A percentile compares a stretch with the other conserved stretches of the same genome.
Conservation (phyloP, 2,888 invertebrate species). For the Pomacea canaliculata region DNA sequence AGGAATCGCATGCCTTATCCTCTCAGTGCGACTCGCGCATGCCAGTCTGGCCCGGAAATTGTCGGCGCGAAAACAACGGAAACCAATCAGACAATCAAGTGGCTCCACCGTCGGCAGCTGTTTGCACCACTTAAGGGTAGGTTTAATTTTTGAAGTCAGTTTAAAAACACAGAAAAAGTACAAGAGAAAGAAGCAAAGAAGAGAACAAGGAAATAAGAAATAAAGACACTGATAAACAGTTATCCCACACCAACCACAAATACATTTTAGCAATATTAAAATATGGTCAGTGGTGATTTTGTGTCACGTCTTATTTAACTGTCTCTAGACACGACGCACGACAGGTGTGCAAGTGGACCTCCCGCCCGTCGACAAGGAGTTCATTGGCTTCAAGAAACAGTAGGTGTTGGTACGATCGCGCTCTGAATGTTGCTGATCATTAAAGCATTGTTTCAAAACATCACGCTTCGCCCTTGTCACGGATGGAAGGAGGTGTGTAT, state of each 20-base stretch:
- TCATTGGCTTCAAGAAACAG: constrained; percentile 5
- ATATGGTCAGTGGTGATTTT: too few species aligned
- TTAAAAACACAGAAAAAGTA: too few species aligned
- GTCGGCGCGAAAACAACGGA: constrained; percentile 38
- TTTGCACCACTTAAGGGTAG: constrained; percentile 13
- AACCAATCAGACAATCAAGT: constrained; percentile 8
- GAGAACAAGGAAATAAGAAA: too few species aligned
- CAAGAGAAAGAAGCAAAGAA: too few species aligned
- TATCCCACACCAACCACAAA: too few species aligned
- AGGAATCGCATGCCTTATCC: constrained; percentile 51
- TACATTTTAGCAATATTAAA: too few species aligned
- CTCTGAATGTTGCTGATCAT: too few species aligned
- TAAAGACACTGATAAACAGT: too few species aligned
- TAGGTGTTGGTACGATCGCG: background rate
- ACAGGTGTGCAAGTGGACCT: constrained; percentile 14
- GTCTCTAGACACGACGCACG: constrained; percentile 10
- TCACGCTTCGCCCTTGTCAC: too few species aligned
- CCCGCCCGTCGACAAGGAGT: background rate
- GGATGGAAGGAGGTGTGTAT: too few species aligned
- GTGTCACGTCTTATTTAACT: background rate
- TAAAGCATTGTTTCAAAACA: too few species aligned
- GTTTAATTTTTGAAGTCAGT: too few species aligned
- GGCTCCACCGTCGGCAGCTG: constrained; percentile 21
- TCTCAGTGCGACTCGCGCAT: constrained; percentile 61
- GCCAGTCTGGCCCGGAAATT: constrained; percentile 56